Conservation (phyloP, 2,113 vertebrate species). For the Dasypus novemcinctus region DNA sequence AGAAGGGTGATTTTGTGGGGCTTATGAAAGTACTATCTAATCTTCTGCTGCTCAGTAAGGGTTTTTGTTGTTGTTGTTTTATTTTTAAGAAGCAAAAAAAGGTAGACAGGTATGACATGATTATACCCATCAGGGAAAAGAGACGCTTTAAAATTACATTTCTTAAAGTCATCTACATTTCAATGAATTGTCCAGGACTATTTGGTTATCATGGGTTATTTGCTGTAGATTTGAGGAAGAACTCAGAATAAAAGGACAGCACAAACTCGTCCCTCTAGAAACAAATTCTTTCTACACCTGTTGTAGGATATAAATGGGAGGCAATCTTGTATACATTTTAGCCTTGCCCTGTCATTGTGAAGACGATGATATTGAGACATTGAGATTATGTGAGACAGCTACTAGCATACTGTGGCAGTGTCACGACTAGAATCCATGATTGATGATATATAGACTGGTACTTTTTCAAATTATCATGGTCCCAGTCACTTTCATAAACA, state of each 20-base stretch:
- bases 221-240: background rate
- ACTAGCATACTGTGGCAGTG: background rate
- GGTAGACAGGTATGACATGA: background rate
- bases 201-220: background rate
- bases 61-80: background rate
- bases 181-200: background rate
- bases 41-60: background rate
- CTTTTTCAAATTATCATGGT: background rate
- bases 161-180: constrained; percentile 26
- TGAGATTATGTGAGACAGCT: background rate
- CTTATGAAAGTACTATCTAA: background rate
- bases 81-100: background rate
- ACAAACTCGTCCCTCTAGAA: background rate
- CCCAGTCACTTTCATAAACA: background rate
- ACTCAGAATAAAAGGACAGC: background rate
- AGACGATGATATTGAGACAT: background rate
- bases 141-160: background rate
- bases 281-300: background rate
- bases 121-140: background rate
- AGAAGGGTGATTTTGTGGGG: background rate
- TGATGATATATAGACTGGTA: background rate
- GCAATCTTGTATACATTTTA: background rate
- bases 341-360: background rate
- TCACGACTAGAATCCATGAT: background rate
- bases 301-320: background rate